Evolutionary conservation across 2,888 invertebrate genomes (phyloP), one percentile per base, ranked within the genome.

Genomic region (Steinernema hermaphroditum): DNA sequence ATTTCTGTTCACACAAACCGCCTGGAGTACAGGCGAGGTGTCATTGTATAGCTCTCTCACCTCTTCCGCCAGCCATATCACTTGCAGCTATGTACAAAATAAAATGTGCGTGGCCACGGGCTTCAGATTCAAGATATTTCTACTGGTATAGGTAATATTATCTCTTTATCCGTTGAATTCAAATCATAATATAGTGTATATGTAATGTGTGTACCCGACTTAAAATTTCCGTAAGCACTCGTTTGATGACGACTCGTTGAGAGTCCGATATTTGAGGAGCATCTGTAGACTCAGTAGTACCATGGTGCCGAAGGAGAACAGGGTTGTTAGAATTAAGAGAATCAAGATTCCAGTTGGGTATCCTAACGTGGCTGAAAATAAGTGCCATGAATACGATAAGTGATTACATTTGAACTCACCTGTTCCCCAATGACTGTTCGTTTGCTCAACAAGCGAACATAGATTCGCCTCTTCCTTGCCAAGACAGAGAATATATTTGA

Each of bases 401-500:
- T 6, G 16, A 6, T 46, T 46, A n/a, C n/a, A 46, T 2, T 50
- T 19, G 62, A 16, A 12, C 8, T 1, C 32, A 62, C 62, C 62
- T 62, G 50, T 22, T n/a, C 22, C 50, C 9, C 8, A 50, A 2
- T 50, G 19, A 2, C 32, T 27, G 32, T 32, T 62, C 6, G 62
- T 32, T 6, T 32, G 29, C 62, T 62, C 32, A 6, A 62, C 29
- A 16, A 24, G 34, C 32, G 24, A 29, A 16, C 62, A 62, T 1
- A 62, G 34, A 32, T 62, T 34, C 2, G 62, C 29, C 27, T 62
- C 69, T 4, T 16, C 2, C n/a, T 69, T 24, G 12, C 41, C 69
- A 14, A 69, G 49, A 29, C 69, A 69, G 16, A 69, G 43, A n/a
- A 69, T 27, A 32, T 69, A 69, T 16, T 69, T 69, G 2, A 69